phyloP scores from a whole-genome alignment of 1,140 invertebrate species.

The Agrypnia vestita region DNA sequence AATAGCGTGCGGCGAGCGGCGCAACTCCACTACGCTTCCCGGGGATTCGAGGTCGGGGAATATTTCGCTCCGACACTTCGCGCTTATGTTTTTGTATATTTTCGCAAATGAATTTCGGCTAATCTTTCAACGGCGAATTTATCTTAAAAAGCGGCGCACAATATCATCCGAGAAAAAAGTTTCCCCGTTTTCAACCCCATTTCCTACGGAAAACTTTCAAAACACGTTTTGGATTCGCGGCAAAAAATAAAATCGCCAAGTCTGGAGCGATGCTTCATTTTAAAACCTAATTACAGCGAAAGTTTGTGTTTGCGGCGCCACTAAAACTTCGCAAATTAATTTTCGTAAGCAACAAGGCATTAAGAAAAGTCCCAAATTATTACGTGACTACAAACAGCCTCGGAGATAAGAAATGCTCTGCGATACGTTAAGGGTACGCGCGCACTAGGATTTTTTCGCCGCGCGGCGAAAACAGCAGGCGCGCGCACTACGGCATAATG shows the following conservation, averaged over 20 bases:
- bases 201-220: conserved; percentile 12
- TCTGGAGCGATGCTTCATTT: conserved; percentile 38
- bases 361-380: conserved; percentile 32
- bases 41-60: neutral
- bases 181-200: conserved; percentile 34
- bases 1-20: neutral
- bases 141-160: conserved; percentile 28
- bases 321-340: conserved; percentile 43
- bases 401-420: neutral
- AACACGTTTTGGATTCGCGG: conserved; percentile 20
- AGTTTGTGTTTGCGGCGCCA: conserved; percentile 38
- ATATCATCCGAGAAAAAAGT: conserved; percentile 33
- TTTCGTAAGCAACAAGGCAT: conserved; percentile 41
- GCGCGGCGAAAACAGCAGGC: no score
- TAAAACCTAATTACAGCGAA: conserved; percentile 41
- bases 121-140: conserved; percentile 33
- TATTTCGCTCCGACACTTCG: conserved; percentile 17
- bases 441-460: no score
- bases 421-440: neutral
- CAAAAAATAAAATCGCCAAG: conserved; percentile 30
- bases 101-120: conserved; percentile 39
- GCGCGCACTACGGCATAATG: no score
- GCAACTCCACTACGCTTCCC: neutral
- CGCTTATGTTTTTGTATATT: conserved; percentile 18
- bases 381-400: conserved; percentile 8